Evolutionary conservation across 2,888 invertebrate genomes (phyloP), one percentile per base, ranked within the genome.

Genomic region (Cephus sareptanus): DNA sequence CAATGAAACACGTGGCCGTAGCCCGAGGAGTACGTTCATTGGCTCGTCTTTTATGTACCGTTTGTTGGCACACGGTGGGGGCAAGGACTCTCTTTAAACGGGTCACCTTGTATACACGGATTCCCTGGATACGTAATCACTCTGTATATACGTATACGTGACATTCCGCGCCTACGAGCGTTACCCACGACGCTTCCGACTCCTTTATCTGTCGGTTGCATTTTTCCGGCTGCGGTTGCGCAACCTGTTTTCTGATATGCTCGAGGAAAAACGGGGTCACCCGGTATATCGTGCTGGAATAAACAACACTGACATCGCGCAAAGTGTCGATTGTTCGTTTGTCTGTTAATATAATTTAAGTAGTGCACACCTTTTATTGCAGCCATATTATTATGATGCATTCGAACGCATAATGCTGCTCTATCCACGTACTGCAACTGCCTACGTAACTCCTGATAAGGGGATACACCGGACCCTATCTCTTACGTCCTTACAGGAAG

Each of bases 71-170:
- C 9, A 23, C 56, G 23, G 56, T 56, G 56, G 56, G 56, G 56
- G 56, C 56, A 23, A 56, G 56, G 56, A 56, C 56, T 56, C 31
- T 34, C 34, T 71, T 71, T 71, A 71, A 71, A 71, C 71, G 71
- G 34, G 71, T 71, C 71, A 34, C 71, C 71, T 71, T 33, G 71
- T 71, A 71, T 71, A 71, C 71, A 34, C 71, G 71, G 12, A n/a
- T 33, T 71, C 13, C 71, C 13, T 34, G 71, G 13, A 71, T 23
- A 34, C 33, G 56, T 56, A 56, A 71, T 71, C 71, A 34, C 9
- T 6, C 71, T 34, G 71, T 71, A 71, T 71, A 71, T 34, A 31
- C 13, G 12, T 71, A 23, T 11, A 9, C 71, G 15, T 3, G 33
- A 56, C 56, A 56, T 56, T 56, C 56, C 56, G 56, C 56, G 23